These are phyloP conservation scores for Trimorus sp. DNA, from an alignment of 2,888 invertebrate genomes.

Conservation along the genomic window DNA sequence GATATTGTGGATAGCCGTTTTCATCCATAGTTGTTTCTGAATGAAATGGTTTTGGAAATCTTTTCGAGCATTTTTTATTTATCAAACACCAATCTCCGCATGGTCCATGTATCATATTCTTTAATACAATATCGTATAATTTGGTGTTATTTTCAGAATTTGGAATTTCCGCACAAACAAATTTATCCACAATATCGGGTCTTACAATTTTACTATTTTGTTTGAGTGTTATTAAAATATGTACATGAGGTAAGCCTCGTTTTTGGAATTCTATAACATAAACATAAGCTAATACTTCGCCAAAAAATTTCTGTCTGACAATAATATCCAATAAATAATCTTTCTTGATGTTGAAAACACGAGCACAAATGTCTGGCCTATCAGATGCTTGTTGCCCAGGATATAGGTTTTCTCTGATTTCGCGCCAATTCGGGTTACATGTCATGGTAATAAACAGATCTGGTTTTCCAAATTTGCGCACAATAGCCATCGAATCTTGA, in stretches of 20 bases:
- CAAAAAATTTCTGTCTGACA: conserved; percentile 1
- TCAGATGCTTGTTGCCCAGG: not conserved
- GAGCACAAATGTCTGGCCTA: conserved; percentile 1
- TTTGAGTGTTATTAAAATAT: conserved; percentile 1
- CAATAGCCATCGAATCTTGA: conserved; percentile 1
- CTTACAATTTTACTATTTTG: not conserved
- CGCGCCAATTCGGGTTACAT: conserved; percentile 1
- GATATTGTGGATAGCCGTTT: conserved; percentile 8
- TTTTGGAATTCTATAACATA: conserved; percentile 7
- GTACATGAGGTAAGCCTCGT: not conserved
- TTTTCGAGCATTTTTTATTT: not conserved
- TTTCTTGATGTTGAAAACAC: not conserved
- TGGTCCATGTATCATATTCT: conserved; percentile 2
- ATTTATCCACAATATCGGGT: not conserved
- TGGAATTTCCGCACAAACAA: not conserved
- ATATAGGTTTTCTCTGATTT: conserved; percentile 1
- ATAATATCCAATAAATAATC: not conserved
- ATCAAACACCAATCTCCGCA: not conserved
- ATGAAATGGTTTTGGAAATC: not conserved
- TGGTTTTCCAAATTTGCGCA: not conserved
- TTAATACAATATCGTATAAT: not conserved
- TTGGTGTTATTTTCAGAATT: not conserved
- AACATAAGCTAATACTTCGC: conserved; percentile 8
- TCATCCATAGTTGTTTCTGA: too few relatives aligned
- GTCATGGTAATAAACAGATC: not conserved